Base-by-base conservation (phyloP, 2,888 invertebrate species). In the Microctonus brassicae region DNA sequence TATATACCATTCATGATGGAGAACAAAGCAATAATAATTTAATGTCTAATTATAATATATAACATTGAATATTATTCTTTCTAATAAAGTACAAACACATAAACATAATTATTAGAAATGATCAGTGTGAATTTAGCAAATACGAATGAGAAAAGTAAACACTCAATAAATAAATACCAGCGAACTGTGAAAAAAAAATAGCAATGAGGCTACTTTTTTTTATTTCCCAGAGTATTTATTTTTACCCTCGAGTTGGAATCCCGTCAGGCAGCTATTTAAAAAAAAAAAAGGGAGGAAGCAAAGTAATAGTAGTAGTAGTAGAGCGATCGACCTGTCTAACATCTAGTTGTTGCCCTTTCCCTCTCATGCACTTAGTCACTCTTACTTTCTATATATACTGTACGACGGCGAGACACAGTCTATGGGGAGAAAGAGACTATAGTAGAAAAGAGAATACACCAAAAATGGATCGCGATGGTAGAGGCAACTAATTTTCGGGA, bases 401-500 rank as follows among this genome's bases (percentile, higher is more conserved):
- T 20, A 34, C 60, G 60, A 69, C 62, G n/a, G 39, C 29, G 29
- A 52, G 53, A 36, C 20, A 24, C 34, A 22, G 20, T 24, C 33
- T 26, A 13, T 57, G 42, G 39, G 53, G 36, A 53, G 7, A 5
- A 29, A 29, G 7, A 29, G 29, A 5, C 4, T 7, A 7, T 5
- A 7, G 7, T 29, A 29, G 29, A 65, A 33, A 33, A 55, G 53
- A 60, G 53, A 63, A 36, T 53, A 58, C 70, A 62, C 72, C 70
- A 55, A 72, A 63, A 55, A 34, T 61, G 67, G 52, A 67, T 65
- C 55, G 42, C 66, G 42, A 71, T 67, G 62, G 62, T 20, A 63
- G 29, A 66, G 58, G 66, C 73, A 71, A 70, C 73, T 76, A 76
- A 79, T 77, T 79, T 77, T 75, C 72, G 60, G 61, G 39, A 55